Base-by-base conservation (phyloP, 1,140 invertebrate species). In the Popillia japonica region DNA sequence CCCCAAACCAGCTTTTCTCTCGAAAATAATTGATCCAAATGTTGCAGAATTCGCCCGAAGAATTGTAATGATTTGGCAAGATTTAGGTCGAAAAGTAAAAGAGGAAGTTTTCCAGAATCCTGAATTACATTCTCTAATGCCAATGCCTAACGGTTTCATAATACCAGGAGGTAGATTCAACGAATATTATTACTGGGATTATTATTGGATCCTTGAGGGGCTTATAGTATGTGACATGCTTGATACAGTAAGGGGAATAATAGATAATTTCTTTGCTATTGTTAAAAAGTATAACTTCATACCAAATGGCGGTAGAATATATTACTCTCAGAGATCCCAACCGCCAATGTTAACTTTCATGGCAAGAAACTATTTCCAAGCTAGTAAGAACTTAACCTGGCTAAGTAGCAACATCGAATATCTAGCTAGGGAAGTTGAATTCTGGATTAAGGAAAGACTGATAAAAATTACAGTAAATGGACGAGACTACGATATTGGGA, bases 121-220 rank as follows among this genome's bases (percentile, higher is more conserved):
- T 0, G 89, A 92, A 17, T 87, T 87, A 14, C 91, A 92, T 81
- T 95, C 94, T 78, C 88, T 95, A 72, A 91, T 96, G 77, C 93
- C 92, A 77, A 90, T 96, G 2, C 90, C 94, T 0, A 92, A 97
- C 82, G 92, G 92, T 34, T 94, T 96, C 80, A 91, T 97, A n/a
- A 91, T 96, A 55, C 96, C 96, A 2, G 96, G 96, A 61, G 95
- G 95, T 6, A 88, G 95, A 75, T 96, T 96, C 83, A 92, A 92
- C 86, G 93, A 94, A 82, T 88, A 94, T 61, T 96, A 96, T 85
- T 96, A 96, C 83, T 96, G 94, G 94, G 94, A 96, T 85, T 94
- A 94, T 2, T 96, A 92, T 86, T 96, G 95, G 95, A 92, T 95
- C 11, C 88, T 96, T 17, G 91, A 92, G 79, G 94, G 94, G 14